Conservation (phyloP, 2,888 invertebrate species). For the Mylabris sibirica region DNA sequence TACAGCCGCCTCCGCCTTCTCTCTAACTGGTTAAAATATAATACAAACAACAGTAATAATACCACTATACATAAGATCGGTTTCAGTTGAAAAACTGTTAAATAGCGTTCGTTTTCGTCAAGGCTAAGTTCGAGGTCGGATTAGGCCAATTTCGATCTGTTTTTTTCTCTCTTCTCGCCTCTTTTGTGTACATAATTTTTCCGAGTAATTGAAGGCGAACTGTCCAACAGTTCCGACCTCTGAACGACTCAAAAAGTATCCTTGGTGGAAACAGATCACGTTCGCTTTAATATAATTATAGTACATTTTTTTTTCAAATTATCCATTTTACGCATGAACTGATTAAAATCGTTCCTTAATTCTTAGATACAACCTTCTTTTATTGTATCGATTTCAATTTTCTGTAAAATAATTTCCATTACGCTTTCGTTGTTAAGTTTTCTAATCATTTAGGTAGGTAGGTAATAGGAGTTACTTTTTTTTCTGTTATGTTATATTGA, state of each 20-base stretch:
- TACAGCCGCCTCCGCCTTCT: neutral
- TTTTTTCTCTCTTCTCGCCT: neutral
- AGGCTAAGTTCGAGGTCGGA: conserved; percentile 16
- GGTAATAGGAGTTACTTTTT: too few relatives aligned
- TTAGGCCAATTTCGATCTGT: neutral
- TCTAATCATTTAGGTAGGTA: too few relatives aligned
- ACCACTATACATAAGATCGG: conserved; percentile 18
- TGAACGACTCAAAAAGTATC: neutral
- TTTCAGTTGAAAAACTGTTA: conserved; percentile 18
- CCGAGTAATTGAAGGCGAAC: neutral
- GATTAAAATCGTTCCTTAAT: neutral
- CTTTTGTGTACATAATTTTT: neutral
- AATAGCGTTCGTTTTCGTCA: conserved; percentile 18
- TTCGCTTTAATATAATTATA: neutral
- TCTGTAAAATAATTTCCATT: too few relatives aligned
- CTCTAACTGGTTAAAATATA: conserved; percentile 7
- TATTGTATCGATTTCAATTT: too few relatives aligned
- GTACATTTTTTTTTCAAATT: neutral
- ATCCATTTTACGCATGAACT: neutral
- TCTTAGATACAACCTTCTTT: neutral
- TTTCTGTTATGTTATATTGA: neutral
- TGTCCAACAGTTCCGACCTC: neutral
- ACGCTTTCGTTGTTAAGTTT: neutral
- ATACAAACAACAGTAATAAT: conserved; percentile 8
- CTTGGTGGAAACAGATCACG: neutral